phyloP scores from a whole-genome alignment of 1,140 invertebrate genomes.

The Heliconius himera region DNA sequence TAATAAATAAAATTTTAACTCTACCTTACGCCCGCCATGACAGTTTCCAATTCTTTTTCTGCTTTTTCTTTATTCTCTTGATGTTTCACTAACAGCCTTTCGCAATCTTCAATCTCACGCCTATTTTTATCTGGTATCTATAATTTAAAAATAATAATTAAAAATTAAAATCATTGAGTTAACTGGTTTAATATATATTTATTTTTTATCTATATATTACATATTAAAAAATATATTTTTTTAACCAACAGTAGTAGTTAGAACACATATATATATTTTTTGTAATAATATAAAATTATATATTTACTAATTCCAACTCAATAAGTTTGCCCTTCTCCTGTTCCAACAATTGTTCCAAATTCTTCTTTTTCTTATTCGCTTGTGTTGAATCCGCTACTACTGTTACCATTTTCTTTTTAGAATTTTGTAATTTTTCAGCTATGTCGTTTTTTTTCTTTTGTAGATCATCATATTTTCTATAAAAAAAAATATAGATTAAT shows the following conservation, averaged over 20 bases:
- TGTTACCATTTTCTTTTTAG: constrained; percentile 84
- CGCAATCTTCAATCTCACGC: constrained; percentile 87
- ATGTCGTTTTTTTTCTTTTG: constrained; percentile 83
- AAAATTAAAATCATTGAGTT: not conserved
- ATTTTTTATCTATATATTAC: no score
- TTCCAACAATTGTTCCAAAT: constrained; percentile 82
- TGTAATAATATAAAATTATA: not conserved
- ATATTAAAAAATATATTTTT: no score
- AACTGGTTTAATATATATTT: no score
- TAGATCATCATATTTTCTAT: constrained; percentile 82
- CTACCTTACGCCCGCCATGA: constrained; percentile 81
- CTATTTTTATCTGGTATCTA: constrained; percentile 87
- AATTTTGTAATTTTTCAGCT: constrained; percentile 82
- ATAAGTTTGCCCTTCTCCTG: constrained; percentile 85
- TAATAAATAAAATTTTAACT: not conserved
- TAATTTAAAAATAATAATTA: constrained; percentile 8
- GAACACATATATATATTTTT: no score
- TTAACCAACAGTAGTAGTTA: no score
- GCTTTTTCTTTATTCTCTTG: constrained; percentile 80
- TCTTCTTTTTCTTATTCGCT: constrained; percentile 86
- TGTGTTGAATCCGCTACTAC: constrained; percentile 85
- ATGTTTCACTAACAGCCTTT: constrained; percentile 82
- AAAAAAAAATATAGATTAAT: constrained; percentile 33
- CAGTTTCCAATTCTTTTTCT: constrained; percentile 83
- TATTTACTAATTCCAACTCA: constrained; percentile 82